These are phyloP conservation scores for Patella ulyssiponensis DNA, from an alignment of 2,888 invertebrate species.

Conservation along the genomic window DNA sequence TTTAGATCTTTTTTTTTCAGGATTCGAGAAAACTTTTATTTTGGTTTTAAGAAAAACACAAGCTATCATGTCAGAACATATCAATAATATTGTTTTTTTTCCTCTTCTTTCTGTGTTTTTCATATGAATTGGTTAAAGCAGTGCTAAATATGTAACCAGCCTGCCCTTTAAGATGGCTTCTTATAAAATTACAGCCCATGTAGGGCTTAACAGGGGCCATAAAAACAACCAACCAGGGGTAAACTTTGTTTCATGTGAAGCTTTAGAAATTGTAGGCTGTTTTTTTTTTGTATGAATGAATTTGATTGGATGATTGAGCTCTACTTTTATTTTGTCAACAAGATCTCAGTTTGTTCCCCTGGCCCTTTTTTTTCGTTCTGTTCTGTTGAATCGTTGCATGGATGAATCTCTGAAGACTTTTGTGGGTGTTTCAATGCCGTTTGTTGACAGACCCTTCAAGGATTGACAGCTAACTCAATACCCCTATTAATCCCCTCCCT, in stretches of 20 bases:
- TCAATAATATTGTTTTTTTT: neutral
- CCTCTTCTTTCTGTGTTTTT: slow-evolving; percentile 23
- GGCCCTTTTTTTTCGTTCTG: too few species aligned
- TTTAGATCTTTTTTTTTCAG: neutral
- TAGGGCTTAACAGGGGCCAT: slow-evolving; percentile 19
- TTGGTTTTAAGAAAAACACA: neutral
- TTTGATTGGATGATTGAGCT: too few species aligned
- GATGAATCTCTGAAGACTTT: too few species aligned
- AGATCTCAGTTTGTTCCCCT: too few species aligned
- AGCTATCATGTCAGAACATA: neutral
- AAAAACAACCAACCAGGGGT: slow-evolving; percentile 8
- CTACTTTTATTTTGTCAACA: too few species aligned
- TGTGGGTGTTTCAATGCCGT: too few species aligned
- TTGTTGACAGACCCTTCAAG: too few species aligned
- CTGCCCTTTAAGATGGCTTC: slow-evolving; percentile 19
- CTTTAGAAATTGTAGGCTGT: too few species aligned
- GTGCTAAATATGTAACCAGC: slow-evolving; percentile 8
- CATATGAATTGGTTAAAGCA: slow-evolving; percentile 16
- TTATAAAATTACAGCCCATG: slow-evolving; percentile 1
- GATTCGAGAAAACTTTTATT: neutral
- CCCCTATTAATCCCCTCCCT: too few species aligned
- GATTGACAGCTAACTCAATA: too few species aligned
- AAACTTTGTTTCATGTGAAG: slow-evolving; percentile 19
- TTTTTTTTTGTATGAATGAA: too few species aligned
- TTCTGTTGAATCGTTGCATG: too few species aligned